Conservation (phyloP, 2,888 invertebrate species). For the Miltochrista miniata region DNA sequence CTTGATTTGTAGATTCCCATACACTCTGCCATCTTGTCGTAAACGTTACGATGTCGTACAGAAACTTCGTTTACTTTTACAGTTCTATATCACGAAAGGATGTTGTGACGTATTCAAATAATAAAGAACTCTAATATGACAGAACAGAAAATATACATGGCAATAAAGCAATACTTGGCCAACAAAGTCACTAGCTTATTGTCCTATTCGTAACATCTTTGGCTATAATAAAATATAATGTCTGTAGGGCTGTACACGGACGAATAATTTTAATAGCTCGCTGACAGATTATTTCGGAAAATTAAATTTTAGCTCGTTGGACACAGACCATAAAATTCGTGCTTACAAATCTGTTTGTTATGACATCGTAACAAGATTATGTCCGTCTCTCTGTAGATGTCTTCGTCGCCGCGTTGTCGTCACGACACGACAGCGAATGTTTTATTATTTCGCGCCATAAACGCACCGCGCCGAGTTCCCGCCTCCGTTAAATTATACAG, state of each 20-base stretch:
- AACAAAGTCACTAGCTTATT: constrained; percentile 35
- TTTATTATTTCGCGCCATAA: constrained; percentile 78
- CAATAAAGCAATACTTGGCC: constrained; percentile 33
- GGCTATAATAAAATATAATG: constrained; percentile 59
- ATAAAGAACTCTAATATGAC: constrained; percentile 28
- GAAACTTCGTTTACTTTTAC: constrained; percentile 18
- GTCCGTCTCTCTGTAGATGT: constrained; percentile 78
- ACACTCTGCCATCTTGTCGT: constrained; percentile 4
- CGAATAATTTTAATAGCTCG: constrained; percentile 79
- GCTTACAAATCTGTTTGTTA: constrained; percentile 84
- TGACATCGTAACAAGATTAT: constrained; percentile 83
- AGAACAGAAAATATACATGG: constrained; percentile 24
- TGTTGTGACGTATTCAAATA: constrained; percentile 20
- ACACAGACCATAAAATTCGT: constrained; percentile 82
- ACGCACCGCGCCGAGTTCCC: constrained; percentile 53
- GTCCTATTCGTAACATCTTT: constrained; percentile 41
- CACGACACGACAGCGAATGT: constrained; percentile 70
- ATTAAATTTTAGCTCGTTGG: constrained; percentile 83
- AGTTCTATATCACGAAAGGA: constrained; percentile 12
- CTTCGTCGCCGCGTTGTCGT: constrained; percentile 71
- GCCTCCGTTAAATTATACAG: constrained; percentile 64
- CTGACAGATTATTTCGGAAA: constrained; percentile 83
- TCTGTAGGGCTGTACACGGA: constrained; percentile 59
- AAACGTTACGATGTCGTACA: constrained; percentile 17
- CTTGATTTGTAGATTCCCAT: constrained; percentile 4